Conservation (phyloP, 2,888 invertebrate species). For the Acronicta aceris region DNA sequence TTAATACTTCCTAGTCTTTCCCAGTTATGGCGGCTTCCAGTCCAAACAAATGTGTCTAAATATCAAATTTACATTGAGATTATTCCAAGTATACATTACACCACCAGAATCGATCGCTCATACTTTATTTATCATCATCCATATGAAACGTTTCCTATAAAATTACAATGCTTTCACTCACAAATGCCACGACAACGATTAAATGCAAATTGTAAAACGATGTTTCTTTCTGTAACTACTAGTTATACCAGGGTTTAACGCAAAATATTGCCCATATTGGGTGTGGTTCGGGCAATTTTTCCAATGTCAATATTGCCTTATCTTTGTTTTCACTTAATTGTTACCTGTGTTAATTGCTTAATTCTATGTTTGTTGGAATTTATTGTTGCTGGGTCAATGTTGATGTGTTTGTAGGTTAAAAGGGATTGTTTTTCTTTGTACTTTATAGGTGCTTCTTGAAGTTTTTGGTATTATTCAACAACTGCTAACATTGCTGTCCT, state of each 20-base stretch:
- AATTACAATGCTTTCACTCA: conserved; percentile 67
- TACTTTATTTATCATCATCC: conserved; percentile 37
- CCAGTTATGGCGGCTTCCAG: too few species aligned
- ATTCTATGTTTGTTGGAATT: conserved; percentile 37
- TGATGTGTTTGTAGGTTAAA: not conserved
- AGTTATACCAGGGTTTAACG: conserved; percentile 33
- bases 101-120: conserved; percentile 14
- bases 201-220: conserved; percentile 64
- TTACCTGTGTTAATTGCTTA: conserved; percentile 46
- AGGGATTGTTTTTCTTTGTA: not conserved
- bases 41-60: not conserved
- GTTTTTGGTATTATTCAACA: too few species aligned
- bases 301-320: conserved; percentile 33
- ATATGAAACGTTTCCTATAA: conserved; percentile 45
- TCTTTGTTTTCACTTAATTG: conserved; percentile 55
- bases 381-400: conserved; percentile 17
- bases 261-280: conserved; percentile 46
- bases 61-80: not conserved
- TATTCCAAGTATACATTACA: conserved; percentile 7
- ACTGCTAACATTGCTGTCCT: too few species aligned
- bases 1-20: too few species aligned
- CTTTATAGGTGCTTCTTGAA: too few species aligned
- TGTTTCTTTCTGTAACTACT: conserved; percentile 54
- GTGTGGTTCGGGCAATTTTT: conserved; percentile 28
- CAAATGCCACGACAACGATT: conserved; percentile 73